These are phyloP conservation scores for Bufo bufo DNA, from an alignment of 2,113 vertebrate species.

Conservation along the genomic window DNA sequence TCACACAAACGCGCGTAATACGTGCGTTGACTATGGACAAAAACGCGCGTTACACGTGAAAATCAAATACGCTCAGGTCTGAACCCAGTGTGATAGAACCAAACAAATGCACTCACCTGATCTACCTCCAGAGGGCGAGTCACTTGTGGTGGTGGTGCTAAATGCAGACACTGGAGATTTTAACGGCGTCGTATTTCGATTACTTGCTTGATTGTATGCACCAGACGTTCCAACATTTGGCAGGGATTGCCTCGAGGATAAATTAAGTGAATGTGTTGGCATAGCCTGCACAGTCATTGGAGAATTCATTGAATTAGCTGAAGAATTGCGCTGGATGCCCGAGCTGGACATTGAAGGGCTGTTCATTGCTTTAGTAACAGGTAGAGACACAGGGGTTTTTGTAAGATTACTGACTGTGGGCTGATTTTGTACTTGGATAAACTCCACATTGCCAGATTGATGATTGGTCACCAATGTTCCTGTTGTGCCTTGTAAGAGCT, in stretches of 20 bases:
- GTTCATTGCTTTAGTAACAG: constrained; percentile 75
- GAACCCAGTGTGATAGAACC: too few species aligned
- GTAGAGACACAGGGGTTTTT: constrained; percentile 74
- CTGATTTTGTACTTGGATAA: constrained; percentile 79
- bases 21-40: too few species aligned
- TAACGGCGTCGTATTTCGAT: constrained; percentile 71
- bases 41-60: too few species aligned
- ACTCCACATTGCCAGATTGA: constrained; percentile 76
- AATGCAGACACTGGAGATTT: constrained; percentile 75
- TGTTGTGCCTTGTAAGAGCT: constrained; percentile 77
- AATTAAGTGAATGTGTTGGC: constrained; percentile 73
- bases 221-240: constrained; percentile 74
- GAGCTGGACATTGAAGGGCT: constrained; percentile 71
- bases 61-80: too few species aligned
- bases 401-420: constrained; percentile 74
- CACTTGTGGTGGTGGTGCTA: constrained; percentile 69
- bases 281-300: constrained; percentile 75
- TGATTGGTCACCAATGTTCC: constrained; percentile 79
- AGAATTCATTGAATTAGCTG: constrained; percentile 69
- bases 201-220: constrained; percentile 70
- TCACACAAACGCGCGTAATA: too few species aligned
- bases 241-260: constrained; percentile 76
- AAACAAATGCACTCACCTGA: constrained; percentile 69
- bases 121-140: constrained; percentile 65
- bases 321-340: constrained; percentile 73